These are phyloP conservation scores for Leptodactylus fallax DNA, from an alignment of 2,797 vertebrate species.

Conservation along the genomic window DNA sequence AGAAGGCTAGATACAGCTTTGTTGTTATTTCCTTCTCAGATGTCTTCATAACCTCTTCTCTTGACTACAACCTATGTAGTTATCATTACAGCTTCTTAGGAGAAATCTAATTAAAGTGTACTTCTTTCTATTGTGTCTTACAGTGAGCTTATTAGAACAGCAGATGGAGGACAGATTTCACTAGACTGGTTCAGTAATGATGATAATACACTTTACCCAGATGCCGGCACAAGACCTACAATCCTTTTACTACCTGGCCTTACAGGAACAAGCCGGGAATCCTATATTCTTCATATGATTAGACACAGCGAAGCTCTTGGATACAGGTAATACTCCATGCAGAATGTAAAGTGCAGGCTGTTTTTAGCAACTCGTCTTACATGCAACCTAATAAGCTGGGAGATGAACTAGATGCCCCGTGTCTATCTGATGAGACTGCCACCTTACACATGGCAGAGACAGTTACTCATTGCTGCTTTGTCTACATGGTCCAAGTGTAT, in stretches of 20 bases:
- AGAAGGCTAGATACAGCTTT: not conserved
- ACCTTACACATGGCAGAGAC: not conserved
- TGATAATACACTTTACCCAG: conserved; percentile 81
- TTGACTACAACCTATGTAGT: not conserved
- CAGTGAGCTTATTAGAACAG: conserved; percentile 96
- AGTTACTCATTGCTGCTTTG: not conserved
- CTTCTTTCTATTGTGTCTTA: conserved; percentile 70
- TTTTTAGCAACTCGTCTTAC: not conserved
- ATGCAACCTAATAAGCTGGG: not conserved
- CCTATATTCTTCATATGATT: conserved; percentile 98
- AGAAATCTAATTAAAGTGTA: conserved; percentile 62
- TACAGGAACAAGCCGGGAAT: conserved; percentile 96
- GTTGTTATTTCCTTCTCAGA: not conserved
- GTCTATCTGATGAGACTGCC: not conserved
- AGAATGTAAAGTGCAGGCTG: not conserved
- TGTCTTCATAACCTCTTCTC: not conserved
- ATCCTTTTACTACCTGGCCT: conserved; percentile 93
- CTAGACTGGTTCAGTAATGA: conserved; percentile 98
- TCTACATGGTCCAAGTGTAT: not conserved
- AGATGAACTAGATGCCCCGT: not conserved
- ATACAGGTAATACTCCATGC: conserved; percentile 85
- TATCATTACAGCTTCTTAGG: conserved; percentile 22
- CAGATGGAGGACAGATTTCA: conserved; percentile 98
- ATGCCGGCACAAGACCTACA: conserved; percentile 87
- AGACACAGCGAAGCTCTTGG: conserved; percentile 91